Percentiles rank a stretch among this genome's conserved stretches.
phyloP scores from a whole-genome alignment of 2,888 invertebrate species.

The Acronicta alni region DNA sequence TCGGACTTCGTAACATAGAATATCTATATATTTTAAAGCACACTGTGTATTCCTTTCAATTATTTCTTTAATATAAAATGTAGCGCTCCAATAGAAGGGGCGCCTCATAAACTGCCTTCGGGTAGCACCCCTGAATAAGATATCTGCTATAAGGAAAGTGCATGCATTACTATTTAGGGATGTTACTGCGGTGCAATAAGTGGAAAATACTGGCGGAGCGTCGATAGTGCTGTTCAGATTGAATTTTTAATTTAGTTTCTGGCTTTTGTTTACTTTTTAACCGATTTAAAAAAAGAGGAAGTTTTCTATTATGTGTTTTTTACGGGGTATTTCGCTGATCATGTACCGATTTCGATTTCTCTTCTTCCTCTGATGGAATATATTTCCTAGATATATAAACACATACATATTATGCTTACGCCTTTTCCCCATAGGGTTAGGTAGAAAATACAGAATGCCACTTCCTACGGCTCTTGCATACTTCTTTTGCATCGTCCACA shows the following conservation, averaged over 20 bases:
- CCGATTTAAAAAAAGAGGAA: too few relatives aligned
- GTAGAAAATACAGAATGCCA: too few relatives aligned
- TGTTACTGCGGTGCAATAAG: conserved; percentile 39
- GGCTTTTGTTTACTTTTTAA: neutral
- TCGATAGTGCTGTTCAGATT: conserved; percentile 12
- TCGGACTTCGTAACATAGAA: too few relatives aligned
- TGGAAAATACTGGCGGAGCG: conserved; percentile 20
- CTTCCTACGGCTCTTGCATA: too few relatives aligned
- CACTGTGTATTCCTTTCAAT: conserved; percentile 2
- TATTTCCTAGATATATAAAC: too few relatives aligned
- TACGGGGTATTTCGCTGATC: too few relatives aligned
- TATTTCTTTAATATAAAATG: conserved; percentile 27
- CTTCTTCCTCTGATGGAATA: too few relatives aligned
- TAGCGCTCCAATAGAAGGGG: conserved; percentile 26
- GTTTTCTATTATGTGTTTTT: neutral
- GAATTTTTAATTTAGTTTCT: conserved; percentile 10
- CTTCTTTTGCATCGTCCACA: too few relatives aligned
- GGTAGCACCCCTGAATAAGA: conserved; percentile 56
- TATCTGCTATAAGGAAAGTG: conserved; percentile 62
- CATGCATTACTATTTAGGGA: conserved; percentile 64
- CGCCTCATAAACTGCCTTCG: conserved; percentile 40
- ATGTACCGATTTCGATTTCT: too few relatives aligned
- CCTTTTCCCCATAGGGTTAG: too few relatives aligned
- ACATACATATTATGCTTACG: too few relatives aligned
- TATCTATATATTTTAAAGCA: too few relatives aligned